Conservation (phyloP, 2,888 invertebrate species). For the Chrysina gloriosa region DNA sequence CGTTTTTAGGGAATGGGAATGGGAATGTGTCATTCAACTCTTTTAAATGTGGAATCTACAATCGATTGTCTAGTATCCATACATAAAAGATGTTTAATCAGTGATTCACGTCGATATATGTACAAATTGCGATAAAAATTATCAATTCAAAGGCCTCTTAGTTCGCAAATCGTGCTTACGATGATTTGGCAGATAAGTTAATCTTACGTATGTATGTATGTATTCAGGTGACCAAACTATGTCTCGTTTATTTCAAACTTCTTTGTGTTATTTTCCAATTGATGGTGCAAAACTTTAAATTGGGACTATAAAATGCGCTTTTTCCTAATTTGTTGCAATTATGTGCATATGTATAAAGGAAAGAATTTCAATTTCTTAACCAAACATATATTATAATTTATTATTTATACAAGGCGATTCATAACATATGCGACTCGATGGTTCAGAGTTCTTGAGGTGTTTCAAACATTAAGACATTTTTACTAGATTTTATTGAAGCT, state of each 20-base stretch:
- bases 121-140: constrained; percentile 4
- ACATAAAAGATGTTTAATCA: background rate
- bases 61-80: background rate
- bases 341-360: too few relatives aligned
- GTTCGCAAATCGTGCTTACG: background rate
- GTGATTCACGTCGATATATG: background rate
- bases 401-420: too few relatives aligned
- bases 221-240: background rate
- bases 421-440: too few relatives aligned
- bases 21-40: background rate
- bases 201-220: background rate
- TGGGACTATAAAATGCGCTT: too few relatives aligned
- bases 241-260: background rate
- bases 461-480: too few relatives aligned
- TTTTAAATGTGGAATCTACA: background rate
- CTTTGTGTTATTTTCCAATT: background rate
- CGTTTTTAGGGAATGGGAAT: too few relatives aligned
- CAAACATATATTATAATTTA: too few relatives aligned
- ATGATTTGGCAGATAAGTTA: constrained; percentile 6
- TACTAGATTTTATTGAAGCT: too few relatives aligned
- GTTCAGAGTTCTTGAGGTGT: too few relatives aligned
- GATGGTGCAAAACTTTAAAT: background rate
- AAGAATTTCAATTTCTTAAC: too few relatives aligned
- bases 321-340: too few relatives aligned
- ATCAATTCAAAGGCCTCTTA: constrained; percentile 17